Base-by-base conservation (phyloP, 2,113 vertebrate species). In the Lepus timidus region DNA sequence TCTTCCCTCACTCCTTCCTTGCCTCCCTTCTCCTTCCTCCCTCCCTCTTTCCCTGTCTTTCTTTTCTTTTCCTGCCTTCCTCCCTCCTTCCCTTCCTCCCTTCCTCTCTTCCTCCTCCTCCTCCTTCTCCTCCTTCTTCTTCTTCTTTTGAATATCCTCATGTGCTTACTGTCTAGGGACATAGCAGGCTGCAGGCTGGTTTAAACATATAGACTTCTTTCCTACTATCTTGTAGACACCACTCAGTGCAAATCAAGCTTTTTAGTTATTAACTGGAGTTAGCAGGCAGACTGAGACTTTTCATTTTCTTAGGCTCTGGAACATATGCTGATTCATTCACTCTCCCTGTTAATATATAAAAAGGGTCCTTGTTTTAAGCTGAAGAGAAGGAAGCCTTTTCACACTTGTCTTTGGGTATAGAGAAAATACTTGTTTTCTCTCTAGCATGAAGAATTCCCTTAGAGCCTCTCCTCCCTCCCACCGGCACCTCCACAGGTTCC, bases 381-480 rank as follows among this genome's bases (percentile, higher is more conserved):
- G 29, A 95, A 86, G 89, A 78, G 64, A 80, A 90, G 31, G 52
- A 88, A 36, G 39, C 5, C 36, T 71, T 89, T 51, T 70, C 64
- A 85, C 74, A 62, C 22, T 51, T 78, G 79, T 33, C 68, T 65
- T 80, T 79, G 76, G 70, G 65, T 83, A n/a, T 29, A 80, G 65
- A 85, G 49, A 82, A 78, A 61, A 58, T 75, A 82, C 19, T 89
- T 75, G 68, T 71, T 82, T 86, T 78, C 52, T 82, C 91, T 78
- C 19, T 33, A 87, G 76, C 84, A 75, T n/a, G 55, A 88, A 91
- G 67, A 58, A 44, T 89, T 89, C 29, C 83, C 73, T 23, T 20
- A 81, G 67, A 36, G 52, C 14, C 16, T 64, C 33, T 68, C 75
- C 73, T 88, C n/a, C 79, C 27, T 75, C 27, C 75, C 70, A 67